Conservation (phyloP, 2,113 vertebrate species). For the Podocnemis expansa region DNA sequence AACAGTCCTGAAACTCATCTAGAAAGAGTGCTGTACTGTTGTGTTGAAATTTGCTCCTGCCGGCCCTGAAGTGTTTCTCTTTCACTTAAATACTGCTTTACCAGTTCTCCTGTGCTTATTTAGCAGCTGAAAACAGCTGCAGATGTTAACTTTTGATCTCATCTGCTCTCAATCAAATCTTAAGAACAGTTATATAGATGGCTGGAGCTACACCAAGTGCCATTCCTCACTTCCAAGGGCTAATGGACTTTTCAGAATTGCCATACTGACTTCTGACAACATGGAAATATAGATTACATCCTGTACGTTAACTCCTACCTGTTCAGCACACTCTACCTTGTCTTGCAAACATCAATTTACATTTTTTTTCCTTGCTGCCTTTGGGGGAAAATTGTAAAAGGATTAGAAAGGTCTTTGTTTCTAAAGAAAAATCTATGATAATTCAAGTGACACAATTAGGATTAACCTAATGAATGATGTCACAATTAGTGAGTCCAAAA, state of each 20-base stretch:
- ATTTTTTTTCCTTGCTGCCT: background rate
- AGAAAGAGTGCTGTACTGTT: background rate
- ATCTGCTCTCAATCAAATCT: constrained; percentile 56
- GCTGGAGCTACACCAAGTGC: constrained; percentile 29
- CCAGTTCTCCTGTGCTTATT: constrained; percentile 20
- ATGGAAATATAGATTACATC: background rate
- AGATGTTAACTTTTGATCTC: constrained; percentile 57
- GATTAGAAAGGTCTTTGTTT: background rate
- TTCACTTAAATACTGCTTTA: constrained; percentile 18
- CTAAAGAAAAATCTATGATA: constrained; percentile 11
- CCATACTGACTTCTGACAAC: background rate
- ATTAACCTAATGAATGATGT: constrained; percentile 25
- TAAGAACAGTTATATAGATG: background rate
- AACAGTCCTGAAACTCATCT: background rate
- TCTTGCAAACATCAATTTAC: background rate
- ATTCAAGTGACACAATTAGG: constrained; percentile 25
- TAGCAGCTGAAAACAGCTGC: constrained; percentile 51
- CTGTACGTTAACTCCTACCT: background rate
- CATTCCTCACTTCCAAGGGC: background rate
- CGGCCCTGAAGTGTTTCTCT: constrained; percentile 16
- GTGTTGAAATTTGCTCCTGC: background rate
- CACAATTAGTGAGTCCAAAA: background rate
- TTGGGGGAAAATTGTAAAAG: background rate
- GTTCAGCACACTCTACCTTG: background rate
- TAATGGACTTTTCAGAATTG: constrained; percentile 25